These are phyloP conservation scores for Dynastes tityus DNA, from an alignment of 2,888 invertebrate genomes.

Conservation along the genomic window DNA sequence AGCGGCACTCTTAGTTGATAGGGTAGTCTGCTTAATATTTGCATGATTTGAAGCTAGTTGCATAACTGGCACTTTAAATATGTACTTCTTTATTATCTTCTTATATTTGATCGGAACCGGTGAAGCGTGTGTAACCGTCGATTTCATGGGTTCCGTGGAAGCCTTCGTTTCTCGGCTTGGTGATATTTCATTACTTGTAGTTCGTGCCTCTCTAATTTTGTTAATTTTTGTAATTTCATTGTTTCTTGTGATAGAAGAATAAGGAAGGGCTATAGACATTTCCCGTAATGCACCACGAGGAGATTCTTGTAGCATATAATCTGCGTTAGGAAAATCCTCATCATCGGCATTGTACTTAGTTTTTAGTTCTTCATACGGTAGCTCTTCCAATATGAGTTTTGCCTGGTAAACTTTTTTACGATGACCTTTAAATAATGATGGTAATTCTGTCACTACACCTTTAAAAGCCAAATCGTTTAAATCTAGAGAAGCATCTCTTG, in stretches of 20 bases:
- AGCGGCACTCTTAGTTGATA: background rate
- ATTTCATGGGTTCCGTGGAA: background rate
- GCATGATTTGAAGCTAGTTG: background rate
- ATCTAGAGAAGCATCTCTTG: background rate
- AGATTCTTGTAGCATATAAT: background rate
- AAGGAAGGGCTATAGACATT: background rate
- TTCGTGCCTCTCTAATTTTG: too few species aligned
- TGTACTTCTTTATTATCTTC: slow-evolving; percentile 35
- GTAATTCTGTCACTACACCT: background rate
- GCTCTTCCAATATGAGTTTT: slow-evolving; percentile 13
- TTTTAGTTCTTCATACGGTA: background rate
- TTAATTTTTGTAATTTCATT: too few species aligned
- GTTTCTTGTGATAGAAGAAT: too few species aligned
- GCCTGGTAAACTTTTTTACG: slow-evolving; percentile 12
- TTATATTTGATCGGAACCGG: slow-evolving; percentile 4
- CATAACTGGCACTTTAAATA: slow-evolving; percentile 23
- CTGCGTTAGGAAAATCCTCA: background rate
- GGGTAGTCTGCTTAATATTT: background rate
- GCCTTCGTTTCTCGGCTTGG: background rate
- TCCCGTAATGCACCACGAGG: background rate
- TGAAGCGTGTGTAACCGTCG: background rate
- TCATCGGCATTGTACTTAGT: background rate
- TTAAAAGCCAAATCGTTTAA: background rate
- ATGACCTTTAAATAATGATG: background rate
- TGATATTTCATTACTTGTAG: too few species aligned